Evolutionary conservation across 1,140 invertebrate species (phyloP).

Genomic region (Mycetomoellerius zeteki): DNA sequence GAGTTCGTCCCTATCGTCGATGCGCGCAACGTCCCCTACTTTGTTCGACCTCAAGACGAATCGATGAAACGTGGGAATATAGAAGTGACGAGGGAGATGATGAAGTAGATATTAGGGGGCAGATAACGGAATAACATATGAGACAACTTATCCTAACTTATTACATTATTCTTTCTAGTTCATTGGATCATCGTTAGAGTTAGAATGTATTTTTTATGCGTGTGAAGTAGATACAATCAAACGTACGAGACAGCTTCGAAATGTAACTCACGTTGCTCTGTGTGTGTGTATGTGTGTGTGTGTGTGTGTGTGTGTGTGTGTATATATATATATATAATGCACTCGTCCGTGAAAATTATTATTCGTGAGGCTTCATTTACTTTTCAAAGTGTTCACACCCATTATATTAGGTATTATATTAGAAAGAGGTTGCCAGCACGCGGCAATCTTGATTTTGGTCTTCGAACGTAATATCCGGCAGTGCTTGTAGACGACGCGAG

Average conservation of each 20-base stretch:
- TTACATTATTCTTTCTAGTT: constrained; percentile 38
- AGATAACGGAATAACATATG: constrained; percentile 15
- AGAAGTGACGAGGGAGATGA: constrained; percentile 31
- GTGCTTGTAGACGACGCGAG: constrained; percentile 71
- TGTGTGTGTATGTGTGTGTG: too few relatives aligned
- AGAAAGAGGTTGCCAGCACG: constrained; percentile 32
- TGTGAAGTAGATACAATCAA: background rate
- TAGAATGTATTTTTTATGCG: background rate
- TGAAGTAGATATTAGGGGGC: constrained; percentile 30
- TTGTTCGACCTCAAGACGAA: constrained; percentile 71
- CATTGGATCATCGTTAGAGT: background rate
- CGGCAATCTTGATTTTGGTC: constrained; percentile 69
- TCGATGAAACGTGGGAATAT: constrained; percentile 67
- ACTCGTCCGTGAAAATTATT: constrained; percentile 32
- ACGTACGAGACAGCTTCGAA: background rate
- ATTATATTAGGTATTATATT: constrained; percentile 60
- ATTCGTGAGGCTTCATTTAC: constrained; percentile 66
- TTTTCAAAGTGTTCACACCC: constrained; percentile 42
- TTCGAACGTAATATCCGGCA: constrained; percentile 74
- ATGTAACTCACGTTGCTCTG: background rate
- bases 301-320: too few relatives aligned
- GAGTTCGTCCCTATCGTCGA: constrained; percentile 70
- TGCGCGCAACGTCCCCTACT: constrained; percentile 50
- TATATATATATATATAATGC: background rate
- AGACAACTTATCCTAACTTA: constrained; percentile 44